A percentile compares a stretch with the other conserved stretches of the same genome.
These are phyloP conservation scores for Zaprionus camerounensis DNA, from an alignment of 1,140 invertebrate genomes.

Conservation along the genomic window DNA sequence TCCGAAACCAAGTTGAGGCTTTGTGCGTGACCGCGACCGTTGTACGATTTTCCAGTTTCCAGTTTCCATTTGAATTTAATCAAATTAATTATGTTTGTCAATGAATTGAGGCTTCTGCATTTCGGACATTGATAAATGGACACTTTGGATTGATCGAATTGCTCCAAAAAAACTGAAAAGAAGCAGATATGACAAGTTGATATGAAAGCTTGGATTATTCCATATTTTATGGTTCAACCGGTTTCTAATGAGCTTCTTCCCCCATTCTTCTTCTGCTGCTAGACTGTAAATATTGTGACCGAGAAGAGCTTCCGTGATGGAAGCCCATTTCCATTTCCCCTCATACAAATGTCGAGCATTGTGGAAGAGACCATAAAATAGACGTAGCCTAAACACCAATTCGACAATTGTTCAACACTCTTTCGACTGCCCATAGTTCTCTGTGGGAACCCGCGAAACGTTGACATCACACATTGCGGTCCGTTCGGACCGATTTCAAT, in stretches of 20 bases:
- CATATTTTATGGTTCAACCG: constrained; percentile 66
- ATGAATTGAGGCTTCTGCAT: constrained; percentile 57
- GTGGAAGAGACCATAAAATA: constrained; percentile 64
- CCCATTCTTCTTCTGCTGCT: neutral
- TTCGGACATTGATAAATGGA: constrained; percentile 76
- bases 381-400: constrained; percentile 61
- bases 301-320: constrained; percentile 72
- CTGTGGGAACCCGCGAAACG: constrained; percentile 68
- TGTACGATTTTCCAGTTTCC: constrained; percentile 45
- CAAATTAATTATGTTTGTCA: constrained; percentile 81
- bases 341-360: constrained; percentile 64
- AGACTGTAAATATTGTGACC: constrained; percentile 36
- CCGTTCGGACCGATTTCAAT: constrained; percentile 75
- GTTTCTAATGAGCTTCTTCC: constrained; percentile 22
- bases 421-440: constrained; percentile 8
- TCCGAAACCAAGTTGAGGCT: constrained; percentile 34
- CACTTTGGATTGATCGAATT: constrained; percentile 65
- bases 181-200: constrained; percentile 34
- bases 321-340: constrained; percentile 67
- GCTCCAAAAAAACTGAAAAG: constrained; percentile 52
- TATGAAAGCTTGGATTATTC: constrained; percentile 57
- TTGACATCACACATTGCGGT: constrained; percentile 73
- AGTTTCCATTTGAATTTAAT: constrained; percentile 74
- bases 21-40: constrained; percentile 57
- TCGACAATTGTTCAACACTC: constrained; percentile 72